phyloP scores from a whole-genome alignment of 2,888 invertebrate species.

The Anticlea derivata region DNA sequence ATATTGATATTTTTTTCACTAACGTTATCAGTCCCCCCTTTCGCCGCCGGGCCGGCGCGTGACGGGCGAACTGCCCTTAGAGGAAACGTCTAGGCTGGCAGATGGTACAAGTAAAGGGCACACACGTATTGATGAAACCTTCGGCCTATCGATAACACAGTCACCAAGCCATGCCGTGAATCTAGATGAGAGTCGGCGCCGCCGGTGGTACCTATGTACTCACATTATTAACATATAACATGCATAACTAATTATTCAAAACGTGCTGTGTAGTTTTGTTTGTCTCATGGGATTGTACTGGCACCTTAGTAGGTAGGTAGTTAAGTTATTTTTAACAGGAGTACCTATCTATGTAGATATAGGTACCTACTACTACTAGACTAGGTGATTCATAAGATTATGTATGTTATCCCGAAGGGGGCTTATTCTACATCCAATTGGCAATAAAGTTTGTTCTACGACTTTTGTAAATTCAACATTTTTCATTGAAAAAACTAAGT shows the following conservation, averaged over 20 bases:
- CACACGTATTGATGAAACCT: constrained; percentile 35
- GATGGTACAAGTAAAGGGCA: constrained; percentile 28
- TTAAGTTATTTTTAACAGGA: neutral
- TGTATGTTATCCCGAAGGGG: too few relatives aligned
- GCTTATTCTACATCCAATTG: too few relatives aligned
- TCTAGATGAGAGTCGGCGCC: constrained; percentile 72
- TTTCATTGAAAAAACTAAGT: too few relatives aligned
- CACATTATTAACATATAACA: constrained; percentile 50
- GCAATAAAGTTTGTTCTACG: too few relatives aligned
- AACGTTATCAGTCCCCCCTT: too few relatives aligned
- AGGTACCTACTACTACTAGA: too few relatives aligned
- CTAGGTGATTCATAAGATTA: too few relatives aligned
- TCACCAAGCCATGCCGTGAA: constrained; percentile 52
- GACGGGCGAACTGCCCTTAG: too few relatives aligned
- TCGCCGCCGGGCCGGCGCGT: too few relatives aligned
- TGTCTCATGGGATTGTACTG: neutral
- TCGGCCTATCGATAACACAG: constrained; percentile 35
- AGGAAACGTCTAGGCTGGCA: constrained; percentile 7
- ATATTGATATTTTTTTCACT: too few relatives aligned
- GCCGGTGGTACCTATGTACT: constrained; percentile 31
- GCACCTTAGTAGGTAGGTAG: neutral
- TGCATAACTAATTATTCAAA: constrained; percentile 64
- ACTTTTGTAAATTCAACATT: too few relatives aligned
- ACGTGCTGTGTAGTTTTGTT: constrained; percentile 45
- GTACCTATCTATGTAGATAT: too few relatives aligned